A percentile compares a stretch with the other conserved stretches of the same genome.
Conservation (phyloP, 2,888 invertebrate species). For the Amphipoea oculea region DNA sequence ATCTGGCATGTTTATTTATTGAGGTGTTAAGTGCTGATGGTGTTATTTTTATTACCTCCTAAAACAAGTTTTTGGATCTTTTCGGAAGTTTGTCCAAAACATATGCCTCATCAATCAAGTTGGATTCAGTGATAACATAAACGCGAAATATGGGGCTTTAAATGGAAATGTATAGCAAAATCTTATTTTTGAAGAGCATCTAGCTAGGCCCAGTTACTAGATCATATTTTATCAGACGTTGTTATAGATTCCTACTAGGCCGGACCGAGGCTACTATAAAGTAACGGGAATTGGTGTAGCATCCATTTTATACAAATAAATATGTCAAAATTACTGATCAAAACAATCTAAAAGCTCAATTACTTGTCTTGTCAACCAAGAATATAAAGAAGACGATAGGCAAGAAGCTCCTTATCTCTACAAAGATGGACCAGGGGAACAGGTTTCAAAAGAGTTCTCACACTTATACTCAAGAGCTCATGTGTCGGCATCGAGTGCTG, state of each 20-base stretch:
- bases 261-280: neutral
- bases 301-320: neutral
- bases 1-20: slow-evolving; percentile 34
- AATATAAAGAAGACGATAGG: neutral
- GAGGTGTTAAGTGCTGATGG: slow-evolving; percentile 26
- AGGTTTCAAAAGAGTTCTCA: slow-evolving; percentile 53
- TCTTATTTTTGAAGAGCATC: neutral
- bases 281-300: neutral
- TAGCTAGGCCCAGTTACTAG: neutral
- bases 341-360: neutral
- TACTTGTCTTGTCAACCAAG: neutral
- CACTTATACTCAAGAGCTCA: slow-evolving; percentile 59
- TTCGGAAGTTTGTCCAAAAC: neutral
- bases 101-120: neutral
- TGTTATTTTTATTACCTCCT: slow-evolving; percentile 24
- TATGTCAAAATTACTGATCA: neutral
- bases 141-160: neutral
- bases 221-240: too few species aligned
- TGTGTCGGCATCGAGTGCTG: slow-evolving; percentile 57
- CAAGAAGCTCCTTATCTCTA: neutral
- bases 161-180: too few species aligned
- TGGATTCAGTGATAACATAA: neutral
- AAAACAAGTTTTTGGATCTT: neutral
- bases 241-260: too few species aligned
- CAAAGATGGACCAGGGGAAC: slow-evolving; percentile 28